Evolutionary conservation across 2,888 invertebrate genomes (phyloP).

Genomic region (Dryocosmus kuriphilus): DNA sequence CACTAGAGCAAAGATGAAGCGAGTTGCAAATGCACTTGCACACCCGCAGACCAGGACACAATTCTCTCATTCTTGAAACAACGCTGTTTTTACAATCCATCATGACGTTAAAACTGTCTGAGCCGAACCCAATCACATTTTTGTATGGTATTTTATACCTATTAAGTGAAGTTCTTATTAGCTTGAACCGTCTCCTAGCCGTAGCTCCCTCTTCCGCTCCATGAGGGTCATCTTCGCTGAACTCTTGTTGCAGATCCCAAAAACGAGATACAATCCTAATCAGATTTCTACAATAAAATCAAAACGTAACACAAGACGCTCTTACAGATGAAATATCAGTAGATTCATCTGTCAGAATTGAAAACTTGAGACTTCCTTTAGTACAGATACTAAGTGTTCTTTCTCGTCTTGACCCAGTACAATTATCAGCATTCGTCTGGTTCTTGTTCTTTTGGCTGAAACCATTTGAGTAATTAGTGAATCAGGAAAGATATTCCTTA

Average conservation of each 20-base stretch:
- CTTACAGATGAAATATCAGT: too few relatives aligned
- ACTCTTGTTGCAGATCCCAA: slow-evolving; percentile 57
- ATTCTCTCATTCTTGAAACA: slow-evolving; percentile 52
- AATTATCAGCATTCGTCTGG: too few relatives aligned
- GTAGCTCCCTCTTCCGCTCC: slow-evolving; percentile 45
- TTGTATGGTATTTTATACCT: slow-evolving; percentile 48
- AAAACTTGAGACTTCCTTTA: too few relatives aligned
- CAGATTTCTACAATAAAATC: too few relatives aligned
- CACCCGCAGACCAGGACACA: slow-evolving; percentile 58
- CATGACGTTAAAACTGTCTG: slow-evolving; percentile 59
- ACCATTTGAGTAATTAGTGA: too few relatives aligned
- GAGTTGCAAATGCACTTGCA: slow-evolving; percentile 68
- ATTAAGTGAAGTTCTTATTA: slow-evolving; percentile 50
- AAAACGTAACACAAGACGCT: too few relatives aligned
- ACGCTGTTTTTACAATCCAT: slow-evolving; percentile 66
- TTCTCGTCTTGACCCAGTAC: too few relatives aligned
- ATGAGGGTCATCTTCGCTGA: slow-evolving; percentile 40
- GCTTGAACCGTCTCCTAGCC: slow-evolving; percentile 50
- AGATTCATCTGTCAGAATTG: too few relatives aligned
- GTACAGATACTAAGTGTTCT: too few relatives aligned
- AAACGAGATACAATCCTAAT: slow-evolving; percentile 39
- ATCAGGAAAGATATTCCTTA: too few relatives aligned
- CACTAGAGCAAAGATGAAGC: slow-evolving; percentile 65
- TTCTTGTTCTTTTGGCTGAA: too few relatives aligned
- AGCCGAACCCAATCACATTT: slow-evolving; percentile 66